Base-by-base conservation (phyloP, 1,140 invertebrate species). In the Neoseiulus cucumeris region DNA sequence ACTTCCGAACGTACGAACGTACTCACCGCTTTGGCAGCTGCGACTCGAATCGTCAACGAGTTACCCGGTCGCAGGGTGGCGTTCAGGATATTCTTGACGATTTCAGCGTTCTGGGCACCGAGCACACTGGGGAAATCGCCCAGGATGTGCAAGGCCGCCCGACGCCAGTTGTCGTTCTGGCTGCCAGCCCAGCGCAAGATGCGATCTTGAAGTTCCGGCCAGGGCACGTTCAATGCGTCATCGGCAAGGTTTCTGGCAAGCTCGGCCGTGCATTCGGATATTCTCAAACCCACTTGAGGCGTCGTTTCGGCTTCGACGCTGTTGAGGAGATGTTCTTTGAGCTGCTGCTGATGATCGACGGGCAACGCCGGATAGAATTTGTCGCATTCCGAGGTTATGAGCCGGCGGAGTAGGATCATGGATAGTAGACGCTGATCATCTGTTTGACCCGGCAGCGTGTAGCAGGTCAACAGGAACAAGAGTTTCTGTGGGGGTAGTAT, bases 141-240 rank as follows among this genome's bases (percentile, higher is more conserved):
- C 72, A 98, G 95, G 77, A 99, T 90, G 69, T 89, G 83, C 44
- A 98, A 82, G 14, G 91, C 91, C 71, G 87, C 85, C 76, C 97
- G 93, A 78, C 91, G 91, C n/a, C 94, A 79, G 55, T 84, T 81
- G 29, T 86, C 77, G 72, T 85, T 82, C 39, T 84, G 79, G 68
- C 87, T 85, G 77, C 84, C 90, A 17, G 88, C 90, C 78, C 90
- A 91, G 73, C 91, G 86, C 77, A 96, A 98, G 72, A 99, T 80
- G 76, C 96, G 98, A 74, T 92, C 86, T 29, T 98, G 79, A 73
- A 98, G 89, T 74, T 97, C 93, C 28, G 89, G 90, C 95, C 95
- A 99, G 67, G 85, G 84, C 76, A 96, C 96, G 72, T 90, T 91
- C 29, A 91, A 91, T 75, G 94, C 89, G 70, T 97, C 93, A 75